Base-by-base conservation (phyloP, 1,140 invertebrate genomes). In the Halesus radiatus region DNA sequence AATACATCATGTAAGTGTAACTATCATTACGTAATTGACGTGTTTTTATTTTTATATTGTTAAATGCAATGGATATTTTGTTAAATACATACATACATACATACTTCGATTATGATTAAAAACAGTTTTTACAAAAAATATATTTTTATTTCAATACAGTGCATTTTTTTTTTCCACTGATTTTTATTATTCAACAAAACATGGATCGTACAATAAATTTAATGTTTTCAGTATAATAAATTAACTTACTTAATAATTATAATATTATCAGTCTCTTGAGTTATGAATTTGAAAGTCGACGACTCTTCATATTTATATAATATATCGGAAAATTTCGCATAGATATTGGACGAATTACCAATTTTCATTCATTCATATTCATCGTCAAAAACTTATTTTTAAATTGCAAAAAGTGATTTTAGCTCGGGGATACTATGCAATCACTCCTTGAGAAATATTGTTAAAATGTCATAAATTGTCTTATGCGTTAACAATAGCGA, bases 1-100 rank as follows among this genome's bases (percentile, higher is more conserved):
- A 37, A 37, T 37, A 8, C 7, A 8, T 8, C 7, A 8, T 8
- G 32, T 37, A 37, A 37, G 32, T 37, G 32, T 37, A 37, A 37
- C 32, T 8, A 37, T 37, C 3, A 37, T 37, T 37, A 37, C 32
- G 32, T 37, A 37, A 37, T 37, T 37, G 7, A 37, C 32, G 13
- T 66, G 29, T 66, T 29, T 16, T 32, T 16, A 6, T 66, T 66
- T 66, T 66, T 72, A 72, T 72, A 52, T 72, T 72, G 68, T 72
- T 72, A 72, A 20, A 72, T 37, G 7, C 32, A 37, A 37, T 37
- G 32, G 32, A 37, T 37, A 37, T 37, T 37, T 37, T 37, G 32
- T 37, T 37, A n/a, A n/a, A n/a, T n/a, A n/a, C n/a, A n/a, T n/a
- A n/a, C n/a, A n/a, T n/a, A 29, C 2, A 29, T 29, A 37, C 32